Evolutionary conservation across 2,888 invertebrate species (phyloP), one percentile per base, ranked within the genome.

Genomic region (Habroteleia sp.): DNA sequence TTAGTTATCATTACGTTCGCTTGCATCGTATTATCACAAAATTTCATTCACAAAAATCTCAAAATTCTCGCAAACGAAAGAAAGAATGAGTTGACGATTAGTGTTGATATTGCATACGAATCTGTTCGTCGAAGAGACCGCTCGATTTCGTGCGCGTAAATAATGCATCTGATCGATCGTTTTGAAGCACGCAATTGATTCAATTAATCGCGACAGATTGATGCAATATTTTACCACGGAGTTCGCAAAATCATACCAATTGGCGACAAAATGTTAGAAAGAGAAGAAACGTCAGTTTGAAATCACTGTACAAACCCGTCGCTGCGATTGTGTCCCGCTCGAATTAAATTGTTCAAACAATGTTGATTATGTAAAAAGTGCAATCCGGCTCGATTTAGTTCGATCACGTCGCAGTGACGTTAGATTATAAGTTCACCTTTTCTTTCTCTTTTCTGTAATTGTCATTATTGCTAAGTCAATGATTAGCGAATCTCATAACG

Each of bases 231-330:
- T 41, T 78, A 81, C 79, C 82, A 79, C 81, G 82, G 84, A 82
- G 80, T 82, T 84, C 80, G 82, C 79, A 80, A 80, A 76, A 81
- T 84, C 82, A 80, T 78, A 79, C 76, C 76, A 83, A 85, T 87
- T 86, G 84, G 83, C 83, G 82, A 80, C 79, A 60, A 82, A 73
- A 81, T 81, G 63, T 52, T 80, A 77, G 79, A 81, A 80, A 78
- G 74, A 80, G 79, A 81, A 42, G 72, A 81, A 83, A 78, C 83
- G 83, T 81, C 82, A 85, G 87, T 87, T 87, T 87, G 88, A 85
- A 86, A 88, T 88, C 83, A 81, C 86, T 88, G 86, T 86, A 85
- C 86, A 87, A 82, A 82, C 79, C 73, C 76, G 80, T 79, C 80
- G 79, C 78, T 79, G 80, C 80, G 77, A 80, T 79, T 66, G 79